A percentile compares a stretch with the other conserved stretches of the same genome.
Evolutionary conservation across 2,888 invertebrate genomes (phyloP).

Genomic region (Dermolepida albohirtum): DNA sequence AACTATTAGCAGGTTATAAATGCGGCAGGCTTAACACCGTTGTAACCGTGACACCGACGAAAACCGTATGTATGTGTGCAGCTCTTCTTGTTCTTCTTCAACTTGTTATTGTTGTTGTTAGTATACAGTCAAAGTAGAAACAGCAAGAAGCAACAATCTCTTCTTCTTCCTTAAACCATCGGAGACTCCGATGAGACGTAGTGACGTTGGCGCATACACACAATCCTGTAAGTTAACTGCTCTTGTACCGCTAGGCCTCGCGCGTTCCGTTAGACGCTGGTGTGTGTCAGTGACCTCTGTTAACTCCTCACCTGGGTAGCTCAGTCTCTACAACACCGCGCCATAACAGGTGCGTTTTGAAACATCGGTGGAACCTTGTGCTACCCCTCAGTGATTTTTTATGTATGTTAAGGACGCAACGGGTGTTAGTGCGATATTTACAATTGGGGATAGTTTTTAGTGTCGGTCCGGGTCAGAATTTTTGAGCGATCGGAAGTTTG

Average conservation of each 20-base stretch:
- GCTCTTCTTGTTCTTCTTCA: slow-evolving; percentile 7
- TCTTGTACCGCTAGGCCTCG: slow-evolving; percentile 63
- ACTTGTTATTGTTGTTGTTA: slow-evolving; percentile 12
- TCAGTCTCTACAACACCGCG: slow-evolving; percentile 63
- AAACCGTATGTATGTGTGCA: slow-evolving; percentile 20
- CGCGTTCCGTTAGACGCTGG: slow-evolving; percentile 62
- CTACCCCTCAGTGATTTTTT: slow-evolving; percentile 44
- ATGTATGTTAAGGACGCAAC: slow-evolving; percentile 25
- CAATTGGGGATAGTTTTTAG: slow-evolving; percentile 31
- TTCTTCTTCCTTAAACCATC: slow-evolving; percentile 30
- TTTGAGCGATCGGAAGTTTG: slow-evolving; percentile 19
- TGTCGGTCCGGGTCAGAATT: slow-evolving; percentile 22
- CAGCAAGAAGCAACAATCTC: slow-evolving; percentile 5
- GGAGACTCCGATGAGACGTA: slow-evolving; percentile 53
- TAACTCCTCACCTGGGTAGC: slow-evolving; percentile 64
- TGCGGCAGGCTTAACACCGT: slow-evolving; percentile 39
- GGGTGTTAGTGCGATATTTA: slow-evolving; percentile 30
- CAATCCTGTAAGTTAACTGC: slow-evolving; percentile 66
- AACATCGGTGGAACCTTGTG: slow-evolving; percentile 45
- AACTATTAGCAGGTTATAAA: slow-evolving; percentile 38
- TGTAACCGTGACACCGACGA: slow-evolving; percentile 45
- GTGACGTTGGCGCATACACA: slow-evolving; percentile 60
- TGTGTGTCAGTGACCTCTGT: slow-evolving; percentile 65
- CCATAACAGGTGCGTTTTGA: slow-evolving; percentile 64
- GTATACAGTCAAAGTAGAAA: slow-evolving; percentile 43